A percentile compares a stretch with the other conserved stretches of the same genome.
phyloP scores from a whole-genome alignment of 2,113 vertebrate genomes.

The Sinocyclocheilus maitianheensis region DNA sequence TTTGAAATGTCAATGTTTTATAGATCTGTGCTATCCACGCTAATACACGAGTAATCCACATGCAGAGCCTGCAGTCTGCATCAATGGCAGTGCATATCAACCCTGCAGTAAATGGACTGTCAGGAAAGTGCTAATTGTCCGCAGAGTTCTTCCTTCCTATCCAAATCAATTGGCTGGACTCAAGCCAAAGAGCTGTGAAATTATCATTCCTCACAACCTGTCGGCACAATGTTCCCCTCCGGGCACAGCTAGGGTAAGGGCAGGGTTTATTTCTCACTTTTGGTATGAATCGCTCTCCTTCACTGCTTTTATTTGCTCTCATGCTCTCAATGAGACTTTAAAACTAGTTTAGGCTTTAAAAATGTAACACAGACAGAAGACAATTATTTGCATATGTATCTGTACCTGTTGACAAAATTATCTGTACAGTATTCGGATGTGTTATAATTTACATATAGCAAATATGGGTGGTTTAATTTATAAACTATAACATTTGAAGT shows the following conservation, averaged over 20 bases:
- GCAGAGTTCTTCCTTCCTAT: conserved; percentile 50
- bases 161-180: conserved; percentile 49
- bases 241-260: conserved; percentile 4
- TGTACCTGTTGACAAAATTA: neutral
- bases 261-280: conserved; percentile 18
- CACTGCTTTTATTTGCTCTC: neutral
- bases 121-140: conserved; percentile 53
- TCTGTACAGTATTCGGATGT: neutral
- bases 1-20: neutral
- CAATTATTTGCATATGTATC: neutral
- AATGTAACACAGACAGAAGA: neutral
- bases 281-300: neutral
- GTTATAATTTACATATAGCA: neutral
- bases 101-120: conserved; percentile 31
- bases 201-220: conserved; percentile 50
- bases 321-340: neutral
- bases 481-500: neutral
- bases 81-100: neutral
- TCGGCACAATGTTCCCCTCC: neutral
- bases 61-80: conserved; percentile 17
- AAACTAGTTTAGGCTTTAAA: neutral
- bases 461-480: neutral
- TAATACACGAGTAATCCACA: conserved; percentile 27
- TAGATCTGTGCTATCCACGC: conserved; percentile 10
- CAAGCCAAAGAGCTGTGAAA: conserved; percentile 44